phyloP scores from a whole-genome alignment of 2,888 invertebrate genomes.

The Spilarctia lutea region DNA sequence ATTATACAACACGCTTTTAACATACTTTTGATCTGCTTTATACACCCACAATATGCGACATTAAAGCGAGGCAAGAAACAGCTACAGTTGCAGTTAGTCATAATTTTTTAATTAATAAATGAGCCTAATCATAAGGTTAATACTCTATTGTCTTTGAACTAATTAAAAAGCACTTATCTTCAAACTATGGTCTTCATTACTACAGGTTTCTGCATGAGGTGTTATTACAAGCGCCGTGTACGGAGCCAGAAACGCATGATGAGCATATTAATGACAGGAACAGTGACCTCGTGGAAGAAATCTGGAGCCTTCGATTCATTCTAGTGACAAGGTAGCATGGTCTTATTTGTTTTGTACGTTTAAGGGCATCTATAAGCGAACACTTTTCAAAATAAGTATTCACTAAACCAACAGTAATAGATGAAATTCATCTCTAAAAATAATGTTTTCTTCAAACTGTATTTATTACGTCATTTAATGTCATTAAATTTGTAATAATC shows the following conservation, averaged over 20 bases:
- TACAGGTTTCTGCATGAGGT: neutral
- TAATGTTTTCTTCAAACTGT: neutral
- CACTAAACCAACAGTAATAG: neutral
- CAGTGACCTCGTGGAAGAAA: neutral
- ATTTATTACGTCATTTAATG: neutral
- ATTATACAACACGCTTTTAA: no score
- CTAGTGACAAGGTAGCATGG: neutral
- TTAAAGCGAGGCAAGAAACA: no score
- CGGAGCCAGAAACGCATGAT: neutral
- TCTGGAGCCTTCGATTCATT: neutral
- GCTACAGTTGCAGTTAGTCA: no score
- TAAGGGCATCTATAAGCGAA: neutral
- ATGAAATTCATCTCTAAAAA: neutral
- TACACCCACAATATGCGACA: no score
- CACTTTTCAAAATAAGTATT: neutral
- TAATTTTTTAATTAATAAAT: neutral
- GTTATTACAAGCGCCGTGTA: neutral
- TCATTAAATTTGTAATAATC: no score
- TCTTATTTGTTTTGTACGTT: neutral
- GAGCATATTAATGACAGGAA: neutral
- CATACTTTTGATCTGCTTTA: no score
- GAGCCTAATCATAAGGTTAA: neutral
- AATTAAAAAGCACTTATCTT: constrained; percentile 8
- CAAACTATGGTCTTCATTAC: constrained; percentile 3
- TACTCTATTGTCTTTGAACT: neutral